Evolutionary conservation across 2,113 vertebrate species (phyloP).

Genomic region (Phylloscopus trochilus): DNA sequence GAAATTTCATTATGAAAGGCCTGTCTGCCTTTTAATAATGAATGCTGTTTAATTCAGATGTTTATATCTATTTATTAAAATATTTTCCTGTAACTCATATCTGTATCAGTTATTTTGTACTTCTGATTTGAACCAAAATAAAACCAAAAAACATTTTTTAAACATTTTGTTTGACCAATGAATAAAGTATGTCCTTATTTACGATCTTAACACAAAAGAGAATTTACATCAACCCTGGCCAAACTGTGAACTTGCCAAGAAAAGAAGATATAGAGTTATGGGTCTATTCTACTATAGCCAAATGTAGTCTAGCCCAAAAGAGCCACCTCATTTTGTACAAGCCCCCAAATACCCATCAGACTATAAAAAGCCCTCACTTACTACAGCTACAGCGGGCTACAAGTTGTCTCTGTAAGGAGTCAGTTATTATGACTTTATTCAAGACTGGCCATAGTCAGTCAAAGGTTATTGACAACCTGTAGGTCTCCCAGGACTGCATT

Average conservation of each 20-base stretch:
- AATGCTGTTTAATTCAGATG: neutral
- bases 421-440: neutral
- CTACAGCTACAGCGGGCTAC: neutral
- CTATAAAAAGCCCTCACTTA: neutral
- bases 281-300: neutral
- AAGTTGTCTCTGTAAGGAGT: neutral
- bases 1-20: neutral
- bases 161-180: neutral
- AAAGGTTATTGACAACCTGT: neutral
- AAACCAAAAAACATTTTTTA: neutral
- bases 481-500: neutral
- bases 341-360: neutral
- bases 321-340: constrained; percentile 41
- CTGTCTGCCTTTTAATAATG: neutral
- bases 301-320: neutral
- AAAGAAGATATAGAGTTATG: neutral
- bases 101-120: neutral
- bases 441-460: neutral
- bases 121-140: neutral
- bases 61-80: neutral
- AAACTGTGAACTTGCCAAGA: neutral
- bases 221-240: neutral
- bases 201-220: neutral
- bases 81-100: neutral
- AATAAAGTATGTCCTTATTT: neutral